Evolutionary conservation across 2,797 vertebrate species (phyloP), one percentile per base, ranked within the genome.

Genomic region (Gila robusta): DNA sequence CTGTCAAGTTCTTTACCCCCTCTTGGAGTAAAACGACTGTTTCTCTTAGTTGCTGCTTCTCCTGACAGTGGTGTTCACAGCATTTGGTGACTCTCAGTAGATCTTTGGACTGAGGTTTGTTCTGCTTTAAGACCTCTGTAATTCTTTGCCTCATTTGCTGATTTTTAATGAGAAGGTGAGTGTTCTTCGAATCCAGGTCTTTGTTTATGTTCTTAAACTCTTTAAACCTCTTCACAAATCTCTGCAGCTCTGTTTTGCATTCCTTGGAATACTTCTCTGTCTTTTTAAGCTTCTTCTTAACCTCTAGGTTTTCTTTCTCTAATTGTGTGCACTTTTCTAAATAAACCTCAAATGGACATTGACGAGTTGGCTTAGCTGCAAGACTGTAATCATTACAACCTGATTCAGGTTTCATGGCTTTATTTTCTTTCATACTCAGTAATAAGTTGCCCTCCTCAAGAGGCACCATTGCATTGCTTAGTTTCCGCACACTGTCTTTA

Each of bases 121-220:
- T 91, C 56, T 41, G 91, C 89, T 54, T 88, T 91, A 52, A 91
- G 90, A 76, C 85, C 72, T 89, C 90, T 84, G 74, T 90, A n/a
- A 92, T 92, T 52, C 87, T 91, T 26, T 92, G 88, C 6, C 79
- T 78, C 56, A 93, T 88, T 41, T 86, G 86, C 73, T 92, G 88
- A 47, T 93, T 95, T 85, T 94, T 90, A 47, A 84, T 69, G 76
- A 76, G 89, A 52, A 94, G 88, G 10, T 91, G 91, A 49, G 82
- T 89, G 0, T 87, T 91, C 81, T 93, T 90, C 84, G 92, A 86
- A 52, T 93, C 92, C 21, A 94, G 89, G 41, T 47, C 84, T 85
- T 91, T 91, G 49, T 91, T 93, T 73, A 91, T 89, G 41, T 77
- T 86, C 84, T 93, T 91, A 81, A 95, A 91, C 82, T 92, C 91